Evolutionary conservation across 2,888 invertebrate genomes (phyloP), one percentile per base, ranked within the genome.

Genomic region (Calliphora vomitoria): DNA sequence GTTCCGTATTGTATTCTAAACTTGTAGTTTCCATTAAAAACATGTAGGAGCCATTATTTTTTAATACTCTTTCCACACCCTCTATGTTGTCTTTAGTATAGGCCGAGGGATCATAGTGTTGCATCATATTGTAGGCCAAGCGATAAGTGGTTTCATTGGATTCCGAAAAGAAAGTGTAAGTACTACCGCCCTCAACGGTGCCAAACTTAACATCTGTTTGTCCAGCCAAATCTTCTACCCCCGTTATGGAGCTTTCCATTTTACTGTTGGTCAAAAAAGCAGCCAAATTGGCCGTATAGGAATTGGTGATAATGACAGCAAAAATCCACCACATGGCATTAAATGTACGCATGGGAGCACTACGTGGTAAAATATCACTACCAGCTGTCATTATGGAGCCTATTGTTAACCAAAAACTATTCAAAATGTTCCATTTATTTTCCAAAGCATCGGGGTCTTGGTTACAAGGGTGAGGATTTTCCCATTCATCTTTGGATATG

Each of bases 1-100:
- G 95, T 92, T 97, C 96, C 85, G 96, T 96, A 90, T 96, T 96
- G 94, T 98, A 99, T 94, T 99, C 99, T 89, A 99, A 96, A 25
- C 97, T 96, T 0, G 98, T 97, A 38, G 98, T 98, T 94, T 99
- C 99, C 98, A 99, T 98, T 88, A 99, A 95, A 92, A 98, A 99
- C 55, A 98, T 99, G 92, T 98, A 99, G 88, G 95, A 95, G 6
- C 96, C 96, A 90, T 96, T 96, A 78, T 95, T 96, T 91, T 95
- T 95, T 35, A 95, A 90, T 0, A 99, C 98, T 38, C 97, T 95
- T 18, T 97, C 96, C 3, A 97, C 97, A 0, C 99, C 99, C 91
- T 98, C 97, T 0, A 95, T 94, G 91, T 98, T 98, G 90, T 94
- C 95, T 62, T 94, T 95, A 3, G 96, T 96, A 92, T 98, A 98